A percentile compares a stretch with the other conserved stretches of the same genome.
phyloP scores from a whole-genome alignment of 1,140 invertebrate genomes.

The Lordiphosa clarofinis region DNA sequence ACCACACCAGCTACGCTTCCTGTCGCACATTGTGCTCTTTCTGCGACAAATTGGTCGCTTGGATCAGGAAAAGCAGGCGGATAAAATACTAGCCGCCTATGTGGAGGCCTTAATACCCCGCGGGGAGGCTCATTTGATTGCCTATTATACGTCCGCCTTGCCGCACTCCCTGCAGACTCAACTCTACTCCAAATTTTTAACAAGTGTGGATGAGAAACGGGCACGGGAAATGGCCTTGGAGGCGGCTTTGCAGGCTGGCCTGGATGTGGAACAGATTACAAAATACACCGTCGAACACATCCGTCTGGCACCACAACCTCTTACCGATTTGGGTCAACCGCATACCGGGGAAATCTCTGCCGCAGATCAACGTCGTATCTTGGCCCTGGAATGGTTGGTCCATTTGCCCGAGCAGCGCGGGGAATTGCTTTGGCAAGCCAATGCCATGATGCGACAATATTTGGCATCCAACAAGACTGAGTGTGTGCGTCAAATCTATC shows the following conservation, averaged over 20 bases:
- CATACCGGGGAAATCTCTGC: slow-evolving; percentile 48
- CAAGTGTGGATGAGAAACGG: slow-evolving; percentile 82
- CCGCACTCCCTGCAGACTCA: slow-evolving; percentile 86
- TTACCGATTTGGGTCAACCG: slow-evolving; percentile 31
- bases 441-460: slow-evolving; percentile 93
- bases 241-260: slow-evolving; percentile 86
- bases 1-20: slow-evolving; percentile 84
- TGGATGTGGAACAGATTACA: slow-evolving; percentile 91
- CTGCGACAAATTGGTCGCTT: slow-evolving; percentile 88
- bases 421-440: slow-evolving; percentile 91
- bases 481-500: slow-evolving; percentile 85
- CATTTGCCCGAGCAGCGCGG: slow-evolving; percentile 88
- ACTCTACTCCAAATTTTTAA: slow-evolving; percentile 90
- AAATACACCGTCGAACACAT: slow-evolving; percentile 87
- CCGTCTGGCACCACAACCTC: slow-evolving; percentile 82
- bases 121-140: slow-evolving; percentile 88
- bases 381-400: slow-evolving; percentile 92
- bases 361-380: slow-evolving; percentile 83
- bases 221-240: slow-evolving; percentile 82
- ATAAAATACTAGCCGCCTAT: slow-evolving; percentile 87
- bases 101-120: slow-evolving; percentile 86
- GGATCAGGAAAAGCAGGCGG: slow-evolving; percentile 83
- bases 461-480: slow-evolving; percentile 84
- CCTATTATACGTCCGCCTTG: slow-evolving; percentile 90
- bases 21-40: slow-evolving; percentile 92